A percentile compares a stretch with the other conserved stretches of the same genome.
Evolutionary conservation across 2,797 vertebrate species (phyloP).

Genomic region (Tenualosa ilisha): DNA sequence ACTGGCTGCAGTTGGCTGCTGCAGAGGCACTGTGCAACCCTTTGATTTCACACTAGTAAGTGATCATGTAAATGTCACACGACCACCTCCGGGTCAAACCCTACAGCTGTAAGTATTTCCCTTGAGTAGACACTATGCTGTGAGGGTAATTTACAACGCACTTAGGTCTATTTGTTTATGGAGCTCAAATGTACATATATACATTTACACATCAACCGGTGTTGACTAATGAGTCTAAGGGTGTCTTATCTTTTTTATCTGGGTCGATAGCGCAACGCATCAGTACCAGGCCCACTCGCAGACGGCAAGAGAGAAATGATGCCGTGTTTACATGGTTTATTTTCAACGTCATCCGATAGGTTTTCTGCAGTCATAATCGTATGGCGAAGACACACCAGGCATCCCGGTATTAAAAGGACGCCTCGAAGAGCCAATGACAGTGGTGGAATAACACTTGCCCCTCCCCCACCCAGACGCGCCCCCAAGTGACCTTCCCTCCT

Average conservation of each 20-base stretch:
- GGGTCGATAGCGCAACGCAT: not conserved
- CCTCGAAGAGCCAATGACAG: not conserved
- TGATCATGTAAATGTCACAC: not conserved
- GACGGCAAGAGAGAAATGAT: not conserved
- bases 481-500: constrained; percentile 41
- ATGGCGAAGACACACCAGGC: not conserved
- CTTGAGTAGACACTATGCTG: not conserved
- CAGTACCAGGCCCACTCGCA: not conserved
- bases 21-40: not conserved
- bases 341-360: constrained; percentile 5
- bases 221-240: not conserved
- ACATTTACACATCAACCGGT: not conserved
- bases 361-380: not conserved
- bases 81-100: not conserved
- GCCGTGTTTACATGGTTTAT: not conserved
- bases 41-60: not conserved
- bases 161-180: not conserved
- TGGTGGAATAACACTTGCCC: constrained; percentile 51
- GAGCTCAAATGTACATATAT: not conserved
- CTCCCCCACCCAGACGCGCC: constrained; percentile 39
- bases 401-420: constrained; percentile 14
- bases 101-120: not conserved
- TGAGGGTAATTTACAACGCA: not conserved
- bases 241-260: not conserved
- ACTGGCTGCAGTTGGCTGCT: not conserved